A percentile compares a stretch with the other conserved stretches of the same genome.
Conservation (phyloP, 2,797 vertebrate species). For the Syncerus caffer region DNA sequence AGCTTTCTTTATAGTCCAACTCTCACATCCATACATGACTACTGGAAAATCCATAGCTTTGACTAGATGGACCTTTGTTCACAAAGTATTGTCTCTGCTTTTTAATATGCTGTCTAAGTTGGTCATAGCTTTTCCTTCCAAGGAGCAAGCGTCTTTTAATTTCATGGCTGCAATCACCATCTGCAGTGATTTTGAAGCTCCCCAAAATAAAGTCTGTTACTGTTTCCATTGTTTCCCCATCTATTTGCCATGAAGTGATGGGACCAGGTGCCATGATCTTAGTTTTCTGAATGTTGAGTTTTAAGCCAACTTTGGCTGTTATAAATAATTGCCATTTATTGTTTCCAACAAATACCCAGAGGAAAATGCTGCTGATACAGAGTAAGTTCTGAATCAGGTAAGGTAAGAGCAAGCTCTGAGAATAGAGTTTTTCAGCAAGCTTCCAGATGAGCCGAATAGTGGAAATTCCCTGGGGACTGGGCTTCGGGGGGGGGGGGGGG, state of each 20-base stretch:
- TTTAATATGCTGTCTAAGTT: neutral
- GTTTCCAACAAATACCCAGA: neutral
- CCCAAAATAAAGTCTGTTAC: neutral
- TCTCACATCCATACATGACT: neutral
- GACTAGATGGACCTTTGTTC: neutral
- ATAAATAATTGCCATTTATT: neutral
- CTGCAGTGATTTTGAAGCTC: neutral
- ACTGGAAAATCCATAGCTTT: neutral
- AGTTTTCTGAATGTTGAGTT: neutral
- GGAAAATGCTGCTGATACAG: neutral
- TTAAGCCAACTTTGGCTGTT: neutral
- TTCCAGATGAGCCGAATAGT: neutral
- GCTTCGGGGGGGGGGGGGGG: no score
- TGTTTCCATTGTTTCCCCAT: neutral
- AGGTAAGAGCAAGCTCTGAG: neutral
- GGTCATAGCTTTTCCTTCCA: neutral
- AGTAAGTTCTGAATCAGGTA: neutral
- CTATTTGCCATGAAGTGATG: neutral
- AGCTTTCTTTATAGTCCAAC: neutral
- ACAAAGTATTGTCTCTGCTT: neutral
- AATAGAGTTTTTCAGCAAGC: neutral
- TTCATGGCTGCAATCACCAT: neutral
- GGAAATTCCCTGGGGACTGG: neutral
- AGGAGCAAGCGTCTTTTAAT: neutral
- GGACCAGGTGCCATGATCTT: neutral